Percentiles rank a stretch among this genome's conserved stretches.
These are phyloP conservation scores for Reticulitermes speratus DNA, from an alignment of 1,140 invertebrate species.

Conservation along the genomic window DNA sequence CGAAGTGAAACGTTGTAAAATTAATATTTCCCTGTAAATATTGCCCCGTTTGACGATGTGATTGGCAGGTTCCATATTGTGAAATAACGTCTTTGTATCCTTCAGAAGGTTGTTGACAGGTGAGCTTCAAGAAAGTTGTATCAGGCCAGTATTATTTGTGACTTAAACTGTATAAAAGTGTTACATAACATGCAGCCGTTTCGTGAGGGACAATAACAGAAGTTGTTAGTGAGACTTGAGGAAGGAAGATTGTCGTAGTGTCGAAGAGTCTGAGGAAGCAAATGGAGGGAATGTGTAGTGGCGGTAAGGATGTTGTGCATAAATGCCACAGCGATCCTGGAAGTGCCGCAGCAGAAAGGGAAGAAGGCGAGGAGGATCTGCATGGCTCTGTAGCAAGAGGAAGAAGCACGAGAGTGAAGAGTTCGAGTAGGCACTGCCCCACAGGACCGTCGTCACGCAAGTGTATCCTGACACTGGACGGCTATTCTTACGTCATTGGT, in stretches of 20 bases:
- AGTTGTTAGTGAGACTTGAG: neutral
- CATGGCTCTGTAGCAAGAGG: neutral
- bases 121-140: neutral
- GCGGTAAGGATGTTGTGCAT: constrained; percentile 59
- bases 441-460: constrained; percentile 56
- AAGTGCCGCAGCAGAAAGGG: constrained; percentile 38
- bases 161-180: neutral
- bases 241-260: neutral
- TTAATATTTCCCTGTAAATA: neutral
- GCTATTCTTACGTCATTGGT: constrained; percentile 81
- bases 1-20: neutral
- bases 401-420: neutral
- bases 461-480: constrained; percentile 74
- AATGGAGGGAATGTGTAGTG: constrained; percentile 41
- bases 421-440: constrained; percentile 35
- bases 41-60: neutral
- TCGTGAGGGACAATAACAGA: neutral
- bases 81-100: neutral
- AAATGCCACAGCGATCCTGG: constrained; percentile 62
- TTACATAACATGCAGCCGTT: neutral
- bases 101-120: neutral
- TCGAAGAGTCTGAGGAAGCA: neutral
- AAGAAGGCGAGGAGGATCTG: neutral
- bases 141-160: neutral
- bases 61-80: neutral